Percentiles rank a stretch among this genome's conserved stretches.
Evolutionary conservation across 2,113 vertebrate species (phyloP).

Genomic region (Speoplatyrhinus poulsoni): DNA sequence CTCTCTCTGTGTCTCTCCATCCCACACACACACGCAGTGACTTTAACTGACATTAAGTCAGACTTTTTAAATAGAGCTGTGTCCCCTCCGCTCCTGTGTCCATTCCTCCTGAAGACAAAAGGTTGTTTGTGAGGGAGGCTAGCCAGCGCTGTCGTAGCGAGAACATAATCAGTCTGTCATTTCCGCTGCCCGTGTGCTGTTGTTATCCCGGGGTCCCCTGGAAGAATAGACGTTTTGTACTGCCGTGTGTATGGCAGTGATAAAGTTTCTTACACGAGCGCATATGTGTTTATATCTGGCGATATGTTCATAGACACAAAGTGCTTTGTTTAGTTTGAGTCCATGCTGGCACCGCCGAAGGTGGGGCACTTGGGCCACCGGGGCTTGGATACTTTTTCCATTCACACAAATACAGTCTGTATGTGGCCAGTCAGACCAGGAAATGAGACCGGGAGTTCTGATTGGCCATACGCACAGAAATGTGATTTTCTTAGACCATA

Average conservation of each 20-base stretch:
- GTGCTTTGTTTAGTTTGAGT: conserved; percentile 81
- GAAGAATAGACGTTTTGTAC: conserved; percentile 93
- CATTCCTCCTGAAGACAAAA: conserved; percentile 83
- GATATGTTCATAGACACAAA: conserved; percentile 88
- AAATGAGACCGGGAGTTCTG: conserved; percentile 66
- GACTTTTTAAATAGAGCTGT: conserved; percentile 48
- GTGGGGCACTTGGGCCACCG: conserved; percentile 50
- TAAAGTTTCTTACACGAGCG: conserved; percentile 90
- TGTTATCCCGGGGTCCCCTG: conserved; percentile 82
- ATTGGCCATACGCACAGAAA: conserved; percentile 55
- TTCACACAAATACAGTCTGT: conserved; percentile 60
- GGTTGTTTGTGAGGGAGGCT: conserved; percentile 85
- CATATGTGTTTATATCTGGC: conserved; percentile 91
- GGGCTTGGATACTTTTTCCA: conserved; percentile 34
- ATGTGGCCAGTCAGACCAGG: conserved; percentile 49
- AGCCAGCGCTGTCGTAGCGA: conserved; percentile 91
- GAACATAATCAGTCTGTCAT: conserved; percentile 96
- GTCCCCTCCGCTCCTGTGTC: conserved; percentile 49
- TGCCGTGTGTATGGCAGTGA: conserved; percentile 83
- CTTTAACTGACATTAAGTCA: conserved; percentile 55
- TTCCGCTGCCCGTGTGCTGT: conserved; percentile 89
- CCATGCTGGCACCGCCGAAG: conserved; percentile 77
- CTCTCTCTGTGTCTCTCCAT: not conserved
- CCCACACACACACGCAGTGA: conserved; percentile 31
- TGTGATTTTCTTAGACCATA: conserved; percentile 48